Base-by-base conservation (phyloP, 2,888 invertebrate species). In the Thumatha senex region DNA sequence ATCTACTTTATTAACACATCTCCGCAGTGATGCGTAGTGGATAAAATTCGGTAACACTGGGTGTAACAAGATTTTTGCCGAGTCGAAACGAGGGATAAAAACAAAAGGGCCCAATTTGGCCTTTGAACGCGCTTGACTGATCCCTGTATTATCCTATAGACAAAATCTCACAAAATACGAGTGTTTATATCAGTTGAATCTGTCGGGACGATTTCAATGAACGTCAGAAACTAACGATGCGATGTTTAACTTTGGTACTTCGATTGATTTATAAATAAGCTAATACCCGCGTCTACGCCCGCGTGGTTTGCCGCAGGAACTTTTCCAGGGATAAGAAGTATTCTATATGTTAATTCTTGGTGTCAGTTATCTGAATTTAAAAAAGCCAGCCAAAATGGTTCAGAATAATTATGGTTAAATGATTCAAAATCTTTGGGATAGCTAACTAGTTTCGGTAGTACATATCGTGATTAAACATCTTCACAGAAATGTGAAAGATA, bases 61-160 rank as follows among this genome's bases (percentile, higher is more conserved):
- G 38, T 55, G 49, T 58, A 67, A 84, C 81, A 78, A 81, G 84
- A 84, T 85, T 84, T n/a, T 63, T 64, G 55, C 48, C 53, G 61
- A 65, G 67, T 51, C 69, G 70, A 75, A 72, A 63, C 61, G 53
- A 59, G 63, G 79, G 78, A 80, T 80, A 74, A 76, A 78, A 78
- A 83, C 80, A 82, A 81, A 45, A 80, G 74, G 75, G 77, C 73
- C 69, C 78, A 82, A 80, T 83, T 84, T 74, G 76, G 75, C 74
- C 74, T 72, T 64, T 67, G 61, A 78, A 70, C 70, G 67, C 74
- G 77, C 77, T 72, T 76, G 76, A 75, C 75, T 84, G 83, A 85
- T 82, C 81, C 62, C 67, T 53, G 70, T 69, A 76, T 76, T 77
- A 82, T 79, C 77, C 76, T 73, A 68, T 68, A 58, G 61, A 61